Evolutionary conservation across 2,113 vertebrate species (phyloP), one percentile per base, ranked within the genome.

Genomic region (Erythrolamprus reginae): DNA sequence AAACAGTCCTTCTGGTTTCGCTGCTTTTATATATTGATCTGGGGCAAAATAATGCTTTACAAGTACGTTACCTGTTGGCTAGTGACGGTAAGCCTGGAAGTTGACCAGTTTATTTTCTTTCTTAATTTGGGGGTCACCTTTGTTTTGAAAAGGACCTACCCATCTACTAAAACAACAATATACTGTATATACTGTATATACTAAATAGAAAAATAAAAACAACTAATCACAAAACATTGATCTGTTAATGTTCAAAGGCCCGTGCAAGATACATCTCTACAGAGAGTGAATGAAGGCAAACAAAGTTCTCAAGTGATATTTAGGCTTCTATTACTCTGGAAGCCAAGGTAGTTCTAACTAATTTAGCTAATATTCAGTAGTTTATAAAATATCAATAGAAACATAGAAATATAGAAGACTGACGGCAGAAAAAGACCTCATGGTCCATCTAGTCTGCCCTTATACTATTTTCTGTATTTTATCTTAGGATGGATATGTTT

Each of bases 21-120:
- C 84, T 99, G 98, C 93, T 94, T 98, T 90, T 99, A 98, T 95
- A 98, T 99, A 91, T 91, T 98, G 90, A 86, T 99, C 65, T 99
- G 99, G 99, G 98, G 98, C 88, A 99, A 99, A 97, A 92, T 99
- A 13, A 97, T 97, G 91, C 97, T 99, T 91, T 99, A 99, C 96
- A 99, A 99, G 96, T 99, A 99, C 0, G 98, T 99, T 94, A 98
- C 98, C 95, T 99, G 99, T 95, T 99, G 99, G 99, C 96, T 99
- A 83, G 98, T 99, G 92, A 98, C 98, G 92, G 99, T 99, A 94
- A 98, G 99, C 98, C 82, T 86, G 42, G 70, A 83, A 12, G 24
- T 21, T 77, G 17, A 17, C 33, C 65, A 77, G 19, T 33, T 77
- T 77, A 77, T 38, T 77, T 38, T 6, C 17, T 77, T 77, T 77